These are phyloP conservation scores for Cromileptes altivelis DNA, from an alignment of 2,113 vertebrate species.

Conservation along the genomic window DNA sequence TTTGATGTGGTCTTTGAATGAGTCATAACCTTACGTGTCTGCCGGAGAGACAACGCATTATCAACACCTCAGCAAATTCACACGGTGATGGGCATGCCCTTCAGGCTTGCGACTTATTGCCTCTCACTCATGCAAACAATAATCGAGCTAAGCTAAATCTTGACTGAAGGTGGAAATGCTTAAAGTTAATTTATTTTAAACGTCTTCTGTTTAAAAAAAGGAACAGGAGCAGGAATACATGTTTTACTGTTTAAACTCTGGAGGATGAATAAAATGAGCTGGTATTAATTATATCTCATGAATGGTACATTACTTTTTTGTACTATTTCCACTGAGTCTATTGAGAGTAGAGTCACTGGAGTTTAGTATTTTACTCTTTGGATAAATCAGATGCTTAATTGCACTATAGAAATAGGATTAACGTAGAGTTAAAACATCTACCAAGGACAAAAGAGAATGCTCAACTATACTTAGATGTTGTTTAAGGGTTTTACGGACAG, in stretches of 20 bases:
- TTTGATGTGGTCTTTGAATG: slow-evolving; percentile 72
- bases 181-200: background rate
- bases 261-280: background rate
- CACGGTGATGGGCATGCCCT: slow-evolving; percentile 64
- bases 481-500: background rate
- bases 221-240: background rate
- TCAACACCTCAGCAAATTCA: slow-evolving; percentile 72
- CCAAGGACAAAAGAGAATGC: background rate
- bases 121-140: slow-evolving; percentile 49
- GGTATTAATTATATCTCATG: background rate
- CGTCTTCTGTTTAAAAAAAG: background rate
- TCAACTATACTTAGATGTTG: background rate
- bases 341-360: background rate
- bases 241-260: background rate
- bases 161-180: background rate
- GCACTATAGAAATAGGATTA: background rate
- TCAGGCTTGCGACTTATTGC: slow-evolving; percentile 35
- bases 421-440: background rate
- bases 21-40: slow-evolving; percentile 70
- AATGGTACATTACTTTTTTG: background rate
- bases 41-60: slow-evolving; percentile 56
- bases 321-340: background rate
- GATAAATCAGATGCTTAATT: background rate
- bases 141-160: background rate
- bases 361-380: background rate